A percentile compares a stretch with the other conserved stretches of the same genome.
These are phyloP conservation scores for Neoseiulus cucumeris DNA, from an alignment of 1,140 invertebrate species.

Conservation along the genomic window DNA sequence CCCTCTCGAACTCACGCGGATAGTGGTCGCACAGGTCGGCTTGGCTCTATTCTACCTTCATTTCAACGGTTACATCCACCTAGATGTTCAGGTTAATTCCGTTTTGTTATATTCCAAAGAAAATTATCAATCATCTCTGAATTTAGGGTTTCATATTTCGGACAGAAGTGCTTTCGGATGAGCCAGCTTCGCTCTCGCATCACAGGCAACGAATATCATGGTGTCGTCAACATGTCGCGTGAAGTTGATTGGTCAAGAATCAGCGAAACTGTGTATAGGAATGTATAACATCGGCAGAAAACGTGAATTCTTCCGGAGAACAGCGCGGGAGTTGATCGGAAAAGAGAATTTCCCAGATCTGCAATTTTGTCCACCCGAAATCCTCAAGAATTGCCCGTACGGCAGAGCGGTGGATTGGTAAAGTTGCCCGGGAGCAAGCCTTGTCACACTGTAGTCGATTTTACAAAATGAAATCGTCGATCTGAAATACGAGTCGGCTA, in stretches of 20 bases:
- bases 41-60: background rate
- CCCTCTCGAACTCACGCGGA: background rate
- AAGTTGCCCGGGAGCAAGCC: too few relatives aligned
- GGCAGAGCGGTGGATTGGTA: background rate
- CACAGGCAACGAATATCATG: background rate
- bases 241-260: background rate
- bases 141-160: too few relatives aligned
- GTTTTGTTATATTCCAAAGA: too few relatives aligned
- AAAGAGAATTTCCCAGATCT: background rate
- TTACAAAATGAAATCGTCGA: too few relatives aligned
- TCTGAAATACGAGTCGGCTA: too few relatives aligned
- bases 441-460: too few relatives aligned
- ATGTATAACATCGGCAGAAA: background rate
- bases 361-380: background rate
- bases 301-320: background rate
- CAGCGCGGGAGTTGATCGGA: background rate
- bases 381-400: background rate
- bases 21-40: background rate
- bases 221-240: background rate
- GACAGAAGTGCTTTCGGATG: too few relatives aligned
- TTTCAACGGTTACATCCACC: background rate
- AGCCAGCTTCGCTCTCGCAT: too few relatives aligned
- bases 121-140: too few relatives aligned
- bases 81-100: background rate
- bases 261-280: background rate